Conservation (phyloP, 2,888 invertebrate species). For the Sarcophaga rosellei region DNA sequence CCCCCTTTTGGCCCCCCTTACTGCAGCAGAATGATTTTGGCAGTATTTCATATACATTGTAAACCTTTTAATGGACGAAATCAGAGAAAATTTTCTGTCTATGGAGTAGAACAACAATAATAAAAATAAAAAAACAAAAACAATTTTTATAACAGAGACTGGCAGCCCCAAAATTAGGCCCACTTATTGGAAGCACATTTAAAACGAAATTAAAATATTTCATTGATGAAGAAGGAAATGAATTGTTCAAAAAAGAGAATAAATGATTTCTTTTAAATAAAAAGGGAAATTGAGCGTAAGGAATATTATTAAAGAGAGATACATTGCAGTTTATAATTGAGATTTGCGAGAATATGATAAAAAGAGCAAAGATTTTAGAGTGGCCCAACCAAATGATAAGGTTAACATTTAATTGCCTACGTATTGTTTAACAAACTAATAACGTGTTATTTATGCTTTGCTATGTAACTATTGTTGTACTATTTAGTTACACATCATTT, state of each 20-base stretch:
- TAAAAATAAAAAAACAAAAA: constrained; percentile 30
- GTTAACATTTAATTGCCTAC: too few species aligned
- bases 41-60: constrained; percentile 57
- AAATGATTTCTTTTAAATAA: not conserved
- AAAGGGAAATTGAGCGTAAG: not conserved
- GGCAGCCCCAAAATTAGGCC: constrained; percentile 23
- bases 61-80: constrained; percentile 65
- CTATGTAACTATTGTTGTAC: too few species aligned
- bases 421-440: too few species aligned
- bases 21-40: not conserved
- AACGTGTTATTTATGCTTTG: too few species aligned
- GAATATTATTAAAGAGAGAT: not conserved
- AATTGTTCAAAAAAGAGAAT: constrained; percentile 20
- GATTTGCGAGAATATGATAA: not conserved
- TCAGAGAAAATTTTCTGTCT: constrained; percentile 66
- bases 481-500: too few species aligned
- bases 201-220: constrained; percentile 27
- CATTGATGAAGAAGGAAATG: constrained; percentile 54
- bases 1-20: not conserved
- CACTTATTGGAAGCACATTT: constrained; percentile 2
- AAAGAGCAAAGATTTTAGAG: not conserved
- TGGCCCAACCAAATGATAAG: too few species aligned
- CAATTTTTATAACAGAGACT: constrained; percentile 25
- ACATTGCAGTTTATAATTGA: not conserved
- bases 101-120: not conserved